phyloP scores from a whole-genome alignment of 37 sponge, comb jelly and placozoan genomes.

The Mnemiopsis leidyi region DNA sequence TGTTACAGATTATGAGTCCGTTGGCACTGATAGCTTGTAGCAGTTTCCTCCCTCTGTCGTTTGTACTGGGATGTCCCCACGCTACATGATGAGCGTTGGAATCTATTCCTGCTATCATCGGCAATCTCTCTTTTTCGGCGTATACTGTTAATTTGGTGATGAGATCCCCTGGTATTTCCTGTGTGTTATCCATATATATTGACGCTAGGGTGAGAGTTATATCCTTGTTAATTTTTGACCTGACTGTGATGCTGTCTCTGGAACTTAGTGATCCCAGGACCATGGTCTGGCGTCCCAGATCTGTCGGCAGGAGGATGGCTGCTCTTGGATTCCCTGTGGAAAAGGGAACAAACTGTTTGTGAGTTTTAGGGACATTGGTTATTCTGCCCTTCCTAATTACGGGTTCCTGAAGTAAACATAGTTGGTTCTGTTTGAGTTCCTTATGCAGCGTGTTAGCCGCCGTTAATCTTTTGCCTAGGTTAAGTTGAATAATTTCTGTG shows the following conservation, averaged over 20 bases:
- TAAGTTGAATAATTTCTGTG: not conserved
- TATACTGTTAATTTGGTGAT: not conserved
- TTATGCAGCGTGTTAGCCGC: too few species aligned
- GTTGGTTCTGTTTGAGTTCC: not conserved
- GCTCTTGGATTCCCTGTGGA: not conserved
- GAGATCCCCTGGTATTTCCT: not conserved
- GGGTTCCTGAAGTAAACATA: not conserved
- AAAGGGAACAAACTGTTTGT: not conserved
- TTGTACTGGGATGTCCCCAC: not conserved
- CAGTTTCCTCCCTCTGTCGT: not conserved
- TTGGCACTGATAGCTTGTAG: not conserved
- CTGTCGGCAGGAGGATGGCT: not conserved
- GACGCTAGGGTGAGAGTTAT: not conserved
- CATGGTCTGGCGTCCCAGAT: not conserved
- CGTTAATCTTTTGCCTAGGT: not conserved
- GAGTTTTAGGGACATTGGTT: not conserved
- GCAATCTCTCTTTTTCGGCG: not conserved
- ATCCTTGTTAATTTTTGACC: not conserved
- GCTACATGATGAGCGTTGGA: constrained; percentile 16
- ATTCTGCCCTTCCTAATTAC: not conserved
- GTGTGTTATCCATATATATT: not conserved
- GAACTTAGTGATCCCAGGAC: not conserved
- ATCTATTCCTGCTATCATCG: not conserved
- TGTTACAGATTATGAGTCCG: not conserved
- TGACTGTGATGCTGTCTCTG: not conserved